A percentile compares a stretch with the other conserved stretches of the same genome.
These are phyloP conservation scores for Leptopilina myrica DNA, from an alignment of 2,888 invertebrate species.

Conservation along the genomic window DNA sequence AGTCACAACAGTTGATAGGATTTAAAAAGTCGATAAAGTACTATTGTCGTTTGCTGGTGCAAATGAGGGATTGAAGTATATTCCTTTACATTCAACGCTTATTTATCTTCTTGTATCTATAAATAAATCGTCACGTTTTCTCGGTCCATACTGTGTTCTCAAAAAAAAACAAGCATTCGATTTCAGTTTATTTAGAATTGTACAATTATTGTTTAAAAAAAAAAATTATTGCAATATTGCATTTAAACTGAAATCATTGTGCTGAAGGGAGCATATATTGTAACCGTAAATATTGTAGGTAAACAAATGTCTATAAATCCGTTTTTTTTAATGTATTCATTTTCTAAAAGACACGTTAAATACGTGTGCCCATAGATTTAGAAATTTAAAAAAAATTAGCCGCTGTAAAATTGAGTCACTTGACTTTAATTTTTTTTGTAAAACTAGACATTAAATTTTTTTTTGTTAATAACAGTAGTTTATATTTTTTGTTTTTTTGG, in stretches of 20 bases:
- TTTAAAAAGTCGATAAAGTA: conserved; percentile 40
- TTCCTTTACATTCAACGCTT: conserved; percentile 30
- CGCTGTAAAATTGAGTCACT: not conserved
- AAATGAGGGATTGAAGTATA: conserved; percentile 7
- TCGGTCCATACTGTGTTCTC: conserved; percentile 61
- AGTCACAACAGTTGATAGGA: conserved; percentile 46
- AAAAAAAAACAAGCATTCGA: conserved; percentile 26
- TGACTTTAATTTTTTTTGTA: not conserved
- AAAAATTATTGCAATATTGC: no score
- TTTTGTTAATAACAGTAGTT: conserved; percentile 19
- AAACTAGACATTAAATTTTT: conserved; percentile 2
- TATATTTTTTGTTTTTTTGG: not conserved
- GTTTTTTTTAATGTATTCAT: conserved; percentile 4
- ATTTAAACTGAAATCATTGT: not conserved
- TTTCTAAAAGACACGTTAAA: conserved; percentile 10
- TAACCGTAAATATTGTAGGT: conserved; percentile 19
- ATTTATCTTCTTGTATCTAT: conserved; percentile 64
- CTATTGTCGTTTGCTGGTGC: conserved; percentile 42
- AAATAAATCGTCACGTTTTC: conserved; percentile 68
- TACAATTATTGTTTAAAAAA: conserved; percentile 15
- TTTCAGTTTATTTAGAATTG: not conserved
- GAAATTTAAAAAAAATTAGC: not conserved
- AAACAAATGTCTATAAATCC: conserved; percentile 15
- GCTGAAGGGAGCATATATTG: not conserved
- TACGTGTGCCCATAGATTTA: not conserved